These are phyloP conservation scores for Plecturocebus donacophilus DNA, from an alignment of 2,113 vertebrate genomes.

Conservation along the genomic window DNA sequence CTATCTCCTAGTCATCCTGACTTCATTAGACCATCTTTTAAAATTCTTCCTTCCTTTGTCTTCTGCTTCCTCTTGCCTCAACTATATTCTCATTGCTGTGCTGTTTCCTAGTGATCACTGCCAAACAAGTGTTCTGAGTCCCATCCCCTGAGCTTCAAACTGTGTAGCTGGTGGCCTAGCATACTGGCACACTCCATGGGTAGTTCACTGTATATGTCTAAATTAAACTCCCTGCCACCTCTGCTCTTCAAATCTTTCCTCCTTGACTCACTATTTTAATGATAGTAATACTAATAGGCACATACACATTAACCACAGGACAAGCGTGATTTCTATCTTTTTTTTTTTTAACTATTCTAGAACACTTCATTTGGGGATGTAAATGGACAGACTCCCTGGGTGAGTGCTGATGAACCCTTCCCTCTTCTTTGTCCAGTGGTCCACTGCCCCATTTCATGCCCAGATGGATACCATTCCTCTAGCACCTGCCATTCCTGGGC, in stretches of 20 bases:
- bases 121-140: not conserved
- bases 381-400: not conserved
- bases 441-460: fast-evolving
- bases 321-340: not conserved
- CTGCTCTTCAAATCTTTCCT: not conserved
- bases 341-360: not conserved
- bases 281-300: not conserved
- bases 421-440: not conserved
- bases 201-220: not conserved
- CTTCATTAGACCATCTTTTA: not conserved
- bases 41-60: not conserved
- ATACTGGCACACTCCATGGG: fast-evolving
- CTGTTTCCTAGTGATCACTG: not conserved
- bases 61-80: not conserved
- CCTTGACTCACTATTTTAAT: not conserved
- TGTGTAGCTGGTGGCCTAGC: not conserved
- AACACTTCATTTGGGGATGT: not conserved
- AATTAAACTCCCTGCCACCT: not conserved
- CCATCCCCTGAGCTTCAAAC: not conserved
- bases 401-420: not conserved
- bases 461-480: not conserved
- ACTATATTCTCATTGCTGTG: not conserved
- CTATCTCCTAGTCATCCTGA: not conserved
- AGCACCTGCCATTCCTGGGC: not conserved
- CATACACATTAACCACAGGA: not conserved